Conservation (phyloP, 2,797 vertebrate species). For the Hyperoplus lanceolatus region DNA sequence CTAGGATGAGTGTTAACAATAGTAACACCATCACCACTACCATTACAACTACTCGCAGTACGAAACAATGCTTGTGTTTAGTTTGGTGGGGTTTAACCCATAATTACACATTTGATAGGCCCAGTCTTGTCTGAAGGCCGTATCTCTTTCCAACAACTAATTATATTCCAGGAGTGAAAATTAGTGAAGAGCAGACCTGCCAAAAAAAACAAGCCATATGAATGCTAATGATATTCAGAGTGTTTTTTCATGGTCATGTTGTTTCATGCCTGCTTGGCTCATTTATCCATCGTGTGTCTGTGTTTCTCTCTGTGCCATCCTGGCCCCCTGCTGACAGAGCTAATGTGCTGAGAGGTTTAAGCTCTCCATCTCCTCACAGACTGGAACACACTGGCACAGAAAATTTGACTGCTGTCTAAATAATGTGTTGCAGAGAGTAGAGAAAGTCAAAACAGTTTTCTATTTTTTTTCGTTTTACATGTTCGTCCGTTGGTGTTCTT, state of each 20-base stretch:
- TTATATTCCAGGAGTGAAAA: slow-evolving; percentile 67
- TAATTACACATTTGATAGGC: slow-evolving; percentile 43
- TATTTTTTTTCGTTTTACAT: slow-evolving; percentile 13
- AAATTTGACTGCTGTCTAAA: slow-evolving; percentile 47
- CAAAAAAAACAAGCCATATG: slow-evolving; percentile 42
- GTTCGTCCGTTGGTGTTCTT: slow-evolving; percentile 22
- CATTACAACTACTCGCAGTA: background rate
- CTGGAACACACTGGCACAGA: slow-evolving; percentile 51
- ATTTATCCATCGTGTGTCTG: slow-evolving; percentile 60
- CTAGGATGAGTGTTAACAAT: background rate
- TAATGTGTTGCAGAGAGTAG: slow-evolving; percentile 41
- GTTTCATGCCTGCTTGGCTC: slow-evolving; percentile 73
- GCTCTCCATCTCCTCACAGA: slow-evolving; percentile 57
- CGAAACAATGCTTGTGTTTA: slow-evolving; percentile 16
- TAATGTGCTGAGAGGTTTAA: slow-evolving; percentile 78
- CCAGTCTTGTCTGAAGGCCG: slow-evolving; percentile 45
- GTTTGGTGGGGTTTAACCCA: slow-evolving; percentile 12
- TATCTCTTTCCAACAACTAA: slow-evolving; percentile 39
- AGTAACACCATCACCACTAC: background rate
- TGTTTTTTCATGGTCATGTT: slow-evolving; percentile 67
- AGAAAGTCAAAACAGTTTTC: slow-evolving; percentile 17
- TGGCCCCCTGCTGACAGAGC: slow-evolving; percentile 68
- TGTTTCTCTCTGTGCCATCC: slow-evolving; percentile 65
- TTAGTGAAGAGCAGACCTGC: slow-evolving; percentile 32
- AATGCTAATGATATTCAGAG: slow-evolving; percentile 61